Base-by-base conservation (phyloP, 2,888 invertebrate species). In the Stegophylla sp. region DNA sequence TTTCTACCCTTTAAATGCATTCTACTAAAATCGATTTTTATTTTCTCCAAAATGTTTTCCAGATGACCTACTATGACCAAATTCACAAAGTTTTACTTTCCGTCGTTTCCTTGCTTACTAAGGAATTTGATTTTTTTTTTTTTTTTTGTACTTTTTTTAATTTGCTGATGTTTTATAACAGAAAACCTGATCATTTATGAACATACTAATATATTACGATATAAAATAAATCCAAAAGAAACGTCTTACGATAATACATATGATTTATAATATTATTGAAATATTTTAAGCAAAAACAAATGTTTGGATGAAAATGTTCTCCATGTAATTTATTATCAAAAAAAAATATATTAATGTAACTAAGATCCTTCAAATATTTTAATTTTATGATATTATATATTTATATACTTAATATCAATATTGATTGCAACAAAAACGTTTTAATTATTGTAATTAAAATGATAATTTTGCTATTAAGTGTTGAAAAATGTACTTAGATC, bases 221-320 rank as follows among this genome's bases (percentile, higher is more conserved):
- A 51, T 51, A 51, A 51, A 51, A n/a, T n/a, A n/a, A n/a, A 51
- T 51, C 17, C 51, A n/a, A 51, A 51, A 51, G 51, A 51, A n/a
- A 17, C 51, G 7, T 51, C 15, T 51, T 51, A 17, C 17, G 17
- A 51, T 51, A 53, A 3, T 9, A 1, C 53, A 20, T 3, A n/a
- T n/a, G n/a, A 53, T 53, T n/a, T n/a, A 53, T n/a, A 53, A 10
- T 53, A 1, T 53, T n/a, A n/a, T 51, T 51, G 48, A 51, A 51
- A 15, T n/a, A 5, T n/a, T n/a, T 51, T 51, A 1, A 1, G n/a
- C n/a, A n/a, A n/a, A n/a, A n/a, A n/a, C n/a, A n/a, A n/a, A n/a
- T n/a, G n/a, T n/a, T n/a, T n/a, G n/a, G n/a, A n/a, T n/a, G n/a
- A n/a, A n/a, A n/a, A n/a, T n/a, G n/a, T n/a, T n/a, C n/a, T n/a